phyloP scores from a whole-genome alignment of 2,113 vertebrate genomes.

The Phalacrocorax aristotelis region DNA sequence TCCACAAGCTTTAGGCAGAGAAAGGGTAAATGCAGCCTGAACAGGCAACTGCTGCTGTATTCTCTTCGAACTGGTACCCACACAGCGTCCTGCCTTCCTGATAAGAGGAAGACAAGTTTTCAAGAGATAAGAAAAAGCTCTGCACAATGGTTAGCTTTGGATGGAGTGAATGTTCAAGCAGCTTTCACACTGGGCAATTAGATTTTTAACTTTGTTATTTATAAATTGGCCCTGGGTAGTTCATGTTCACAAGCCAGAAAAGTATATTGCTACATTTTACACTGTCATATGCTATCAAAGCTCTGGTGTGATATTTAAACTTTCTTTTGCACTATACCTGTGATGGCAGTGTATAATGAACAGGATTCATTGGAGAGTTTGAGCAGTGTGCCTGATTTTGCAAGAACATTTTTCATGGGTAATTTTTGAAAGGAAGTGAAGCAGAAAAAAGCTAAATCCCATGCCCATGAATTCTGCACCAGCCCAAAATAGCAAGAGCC shows the following conservation, averaged over 20 bases:
- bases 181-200: not conserved
- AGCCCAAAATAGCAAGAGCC: not conserved
- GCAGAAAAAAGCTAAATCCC: not conserved
- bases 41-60: not conserved
- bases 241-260: not conserved
- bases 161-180: not conserved
- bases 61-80: not conserved
- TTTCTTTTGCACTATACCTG: not conserved
- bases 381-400: not conserved
- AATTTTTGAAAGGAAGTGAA: not conserved
- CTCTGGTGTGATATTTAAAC: not conserved
- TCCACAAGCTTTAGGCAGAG: not conserved
- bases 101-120: not conserved
- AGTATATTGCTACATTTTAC: not conserved
- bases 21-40: not conserved
- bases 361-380: not conserved
- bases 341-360: not conserved
- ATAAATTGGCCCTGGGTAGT: not conserved
- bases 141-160: not conserved
- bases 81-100: not conserved
- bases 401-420: not conserved
- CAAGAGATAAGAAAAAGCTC: not conserved
- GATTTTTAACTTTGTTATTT: not conserved
- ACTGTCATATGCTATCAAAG: not conserved
- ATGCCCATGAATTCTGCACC: not conserved